Base-by-base conservation (phyloP, 1,140 invertebrate species). In the Rhyzopertha dominica region DNA sequence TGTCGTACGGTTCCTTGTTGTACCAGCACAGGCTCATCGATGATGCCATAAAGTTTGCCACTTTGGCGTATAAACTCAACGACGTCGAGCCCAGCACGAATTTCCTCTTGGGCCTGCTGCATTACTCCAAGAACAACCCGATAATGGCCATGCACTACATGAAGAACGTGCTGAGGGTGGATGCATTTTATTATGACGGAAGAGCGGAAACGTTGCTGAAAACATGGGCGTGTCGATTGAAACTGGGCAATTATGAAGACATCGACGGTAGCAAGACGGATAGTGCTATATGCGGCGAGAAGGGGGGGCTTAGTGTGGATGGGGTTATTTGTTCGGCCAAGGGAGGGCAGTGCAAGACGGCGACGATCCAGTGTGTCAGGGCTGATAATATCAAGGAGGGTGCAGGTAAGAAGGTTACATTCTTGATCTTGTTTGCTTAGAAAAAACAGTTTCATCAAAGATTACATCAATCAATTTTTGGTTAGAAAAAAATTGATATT, bases 81-180 rank as follows among this genome's bases (percentile, higher is more conserved):
- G 65, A 77, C 35, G 71, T 77, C 47, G 82, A 86, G 80, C 82
- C 83, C 16, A 69, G 76, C 28, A 80, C 81, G 38, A 83, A 86
- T 64, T 84, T 83, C 59, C 64, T 86, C 2, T 66, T 82, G 36
- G 81, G 77, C 0, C 73, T 81, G 48, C 56, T 87, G 32, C 75
- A 82, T 40, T 79, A 82, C 63, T 61, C 74, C 5, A 78, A 78
- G 53, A 75, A 77, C 37, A 83, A 86, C 58, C 69, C 78, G 25
- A 74, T 78, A 16, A 77, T 81, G 10, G 82, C 83, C 2, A 71
- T 80, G 53, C 74, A 79, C 58, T 81, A 86, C 56, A 72, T 86
- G 45, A 79, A 82, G 56, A 75, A 79, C 53, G 74, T 76, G 1
- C 53, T 86, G 17, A 65, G 78, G 30, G 72, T 78, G 4, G 75